Percentiles rank a stretch among this genome's conserved stretches.
Conservation (phyloP, 2,113 vertebrate genomes). For the Aleadryas rufinucha region DNA sequence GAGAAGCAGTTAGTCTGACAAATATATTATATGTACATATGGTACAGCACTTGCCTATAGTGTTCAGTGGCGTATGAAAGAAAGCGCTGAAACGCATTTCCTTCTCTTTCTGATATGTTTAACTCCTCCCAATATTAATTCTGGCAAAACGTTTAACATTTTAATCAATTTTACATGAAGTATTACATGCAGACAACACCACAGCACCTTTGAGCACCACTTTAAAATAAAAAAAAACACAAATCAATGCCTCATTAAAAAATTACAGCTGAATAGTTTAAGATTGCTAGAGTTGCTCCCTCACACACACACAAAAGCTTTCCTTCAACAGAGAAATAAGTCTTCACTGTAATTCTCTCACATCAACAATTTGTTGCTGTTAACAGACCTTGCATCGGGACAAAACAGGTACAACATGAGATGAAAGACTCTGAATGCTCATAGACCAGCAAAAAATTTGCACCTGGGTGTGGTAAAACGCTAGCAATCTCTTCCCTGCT, state of each 20-base stretch:
- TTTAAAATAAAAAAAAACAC: background rate
- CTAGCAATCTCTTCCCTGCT: background rate
- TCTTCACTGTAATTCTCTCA: background rate
- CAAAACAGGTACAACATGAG: conserved; percentile 27
- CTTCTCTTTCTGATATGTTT: background rate
- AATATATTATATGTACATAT: conserved; percentile 56
- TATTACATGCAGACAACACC: background rate
- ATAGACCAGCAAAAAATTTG: background rate
- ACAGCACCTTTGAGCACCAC: background rate
- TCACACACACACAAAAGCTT: background rate
- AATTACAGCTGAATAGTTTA: background rate
- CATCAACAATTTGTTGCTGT: background rate
- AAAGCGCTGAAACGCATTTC: background rate
- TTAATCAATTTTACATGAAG: background rate
- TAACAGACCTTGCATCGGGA: background rate
- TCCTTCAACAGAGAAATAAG: background rate
- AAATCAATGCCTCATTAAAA: conserved; percentile 10
- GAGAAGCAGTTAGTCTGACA: conserved; percentile 64
- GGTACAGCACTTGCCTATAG: conserved; percentile 40
- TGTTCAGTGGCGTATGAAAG: background rate
- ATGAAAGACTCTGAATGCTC: background rate
- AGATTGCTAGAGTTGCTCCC: background rate
- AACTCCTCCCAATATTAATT: background rate
- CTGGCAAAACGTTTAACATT: background rate
- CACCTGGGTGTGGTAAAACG: background rate